Percentiles rank a stretch among this genome's conserved stretches.
Conservation (phyloP, 2,888 invertebrate species). For the Neoaliturus tenellus region DNA sequence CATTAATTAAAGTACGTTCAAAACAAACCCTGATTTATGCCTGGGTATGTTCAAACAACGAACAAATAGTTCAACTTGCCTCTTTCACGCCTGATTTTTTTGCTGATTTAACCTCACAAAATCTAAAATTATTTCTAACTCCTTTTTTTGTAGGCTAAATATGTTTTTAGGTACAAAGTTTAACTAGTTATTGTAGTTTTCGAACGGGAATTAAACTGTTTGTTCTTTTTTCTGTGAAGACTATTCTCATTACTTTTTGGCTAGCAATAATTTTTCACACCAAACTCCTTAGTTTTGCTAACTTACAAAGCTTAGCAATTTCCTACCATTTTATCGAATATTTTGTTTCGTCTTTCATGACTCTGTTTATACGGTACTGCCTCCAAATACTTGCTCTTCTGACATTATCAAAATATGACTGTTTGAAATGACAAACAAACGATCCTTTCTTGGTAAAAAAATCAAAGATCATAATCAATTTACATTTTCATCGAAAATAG, state of each 20-base stretch:
- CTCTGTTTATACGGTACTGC: not conserved
- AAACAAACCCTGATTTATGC: not conserved
- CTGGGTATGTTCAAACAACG: not conserved
- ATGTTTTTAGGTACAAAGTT: not conserved
- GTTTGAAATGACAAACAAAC: not conserved
- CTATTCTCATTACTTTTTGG: not conserved
- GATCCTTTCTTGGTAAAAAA: not conserved
- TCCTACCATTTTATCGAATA: not conserved
- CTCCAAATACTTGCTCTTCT: not conserved
- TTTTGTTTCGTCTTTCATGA: not conserved
- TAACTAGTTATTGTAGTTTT: not conserved
- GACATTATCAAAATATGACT: conserved; percentile 4
- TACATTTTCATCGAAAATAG: too few species aligned
- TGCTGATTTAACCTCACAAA: not conserved
- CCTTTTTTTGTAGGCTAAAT: not conserved
- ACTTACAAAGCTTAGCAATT: not conserved
- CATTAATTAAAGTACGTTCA: not conserved
- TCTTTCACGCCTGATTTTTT: not conserved
- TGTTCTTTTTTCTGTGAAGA: not conserved
- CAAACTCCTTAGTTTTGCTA: not conserved
- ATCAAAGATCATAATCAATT: not conserved
- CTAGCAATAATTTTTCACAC: not conserved
- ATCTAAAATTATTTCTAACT: not conserved
- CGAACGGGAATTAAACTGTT: not conserved
- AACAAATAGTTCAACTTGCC: not conserved